A percentile compares a stretch with the other conserved stretches of the same genome.
These are phyloP conservation scores for Empidonax traillii DNA, from an alignment of 2,113 vertebrate species.

Conservation along the genomic window DNA sequence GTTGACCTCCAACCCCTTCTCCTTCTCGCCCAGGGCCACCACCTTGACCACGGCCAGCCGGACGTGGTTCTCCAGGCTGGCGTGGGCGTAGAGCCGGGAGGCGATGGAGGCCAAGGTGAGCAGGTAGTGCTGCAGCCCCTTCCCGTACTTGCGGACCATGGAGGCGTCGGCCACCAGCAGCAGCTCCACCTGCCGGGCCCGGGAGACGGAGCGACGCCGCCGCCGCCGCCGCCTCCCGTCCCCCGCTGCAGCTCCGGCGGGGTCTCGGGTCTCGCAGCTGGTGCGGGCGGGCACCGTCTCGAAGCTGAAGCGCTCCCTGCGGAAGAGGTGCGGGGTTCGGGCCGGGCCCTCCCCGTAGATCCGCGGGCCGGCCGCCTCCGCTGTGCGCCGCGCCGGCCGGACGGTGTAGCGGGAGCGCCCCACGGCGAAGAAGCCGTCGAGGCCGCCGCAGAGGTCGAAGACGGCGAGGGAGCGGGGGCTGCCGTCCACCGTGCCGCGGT, in stretches of 20 bases:
- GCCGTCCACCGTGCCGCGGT: constrained; percentile 90
- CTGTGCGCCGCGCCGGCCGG: constrained; percentile 70
- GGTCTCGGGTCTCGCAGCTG: constrained; percentile 72
- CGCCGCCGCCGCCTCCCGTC: constrained; percentile 52
- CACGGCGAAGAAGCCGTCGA: constrained; percentile 91
- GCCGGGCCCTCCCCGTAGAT: constrained; percentile 78
- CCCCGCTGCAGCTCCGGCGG: background rate
- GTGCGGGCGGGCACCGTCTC: constrained; percentile 72
- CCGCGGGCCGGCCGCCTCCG: constrained; percentile 34
- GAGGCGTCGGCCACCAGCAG: constrained; percentile 92
- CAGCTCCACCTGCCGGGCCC: constrained; percentile 93
- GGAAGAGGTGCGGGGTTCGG: constrained; percentile 79
- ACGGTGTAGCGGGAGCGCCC: constrained; percentile 84
- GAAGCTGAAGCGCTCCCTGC: constrained; percentile 86
- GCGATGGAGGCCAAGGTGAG: constrained; percentile 93
- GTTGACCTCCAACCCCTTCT: constrained; percentile 88
- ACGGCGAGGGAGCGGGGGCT: constrained; percentile 87
- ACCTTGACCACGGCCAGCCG: constrained; percentile 93
- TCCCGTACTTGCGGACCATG: constrained; percentile 91
- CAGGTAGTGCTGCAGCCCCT: constrained; percentile 91
- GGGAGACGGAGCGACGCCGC: constrained; percentile 83
- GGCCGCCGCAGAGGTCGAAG: constrained; percentile 86
- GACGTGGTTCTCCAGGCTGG: constrained; percentile 97
- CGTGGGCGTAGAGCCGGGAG: constrained; percentile 91
- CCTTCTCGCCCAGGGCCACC: constrained; percentile 80